Evolutionary conservation across 2,888 invertebrate genomes (phyloP).

Genomic region (Caenorhabditis sinica): DNA sequence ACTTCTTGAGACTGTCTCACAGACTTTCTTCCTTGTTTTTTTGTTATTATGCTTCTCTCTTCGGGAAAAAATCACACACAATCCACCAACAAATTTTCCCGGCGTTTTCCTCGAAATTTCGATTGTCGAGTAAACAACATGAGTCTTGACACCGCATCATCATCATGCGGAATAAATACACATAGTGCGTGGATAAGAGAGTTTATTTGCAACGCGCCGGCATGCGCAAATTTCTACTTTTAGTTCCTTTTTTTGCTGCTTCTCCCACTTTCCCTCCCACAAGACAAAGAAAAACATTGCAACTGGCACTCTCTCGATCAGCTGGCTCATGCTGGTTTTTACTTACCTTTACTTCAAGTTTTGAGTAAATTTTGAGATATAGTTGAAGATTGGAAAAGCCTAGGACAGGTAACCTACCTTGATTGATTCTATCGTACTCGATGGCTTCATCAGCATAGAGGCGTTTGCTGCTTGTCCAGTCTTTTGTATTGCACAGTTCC

Average conservation of each 20-base stretch:
- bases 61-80: not conserved
- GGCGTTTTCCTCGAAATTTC: slow-evolving; percentile 44
- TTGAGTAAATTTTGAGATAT: slow-evolving; percentile 11
- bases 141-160: slow-evolving; percentile 63
- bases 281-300: slow-evolving; percentile 64
- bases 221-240: slow-evolving; percentile 62
- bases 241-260: slow-evolving; percentile 45
- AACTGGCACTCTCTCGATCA: slow-evolving; percentile 54
- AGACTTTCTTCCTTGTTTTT: slow-evolving; percentile 12
- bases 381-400: not conserved
- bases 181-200: slow-evolving; percentile 41
- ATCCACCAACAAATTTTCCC: slow-evolving; percentile 6
- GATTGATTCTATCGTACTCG: slow-evolving; percentile 73
- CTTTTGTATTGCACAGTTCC: slow-evolving; percentile 76
- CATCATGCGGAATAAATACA: slow-evolving; percentile 66
- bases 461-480: slow-evolving; percentile 75
- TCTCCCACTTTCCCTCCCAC: slow-evolving; percentile 37
- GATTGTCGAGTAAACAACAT: slow-evolving; percentile 65
- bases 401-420: slow-evolving; percentile 41
- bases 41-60: slow-evolving; percentile 3
- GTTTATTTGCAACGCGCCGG: slow-evolving; percentile 58
- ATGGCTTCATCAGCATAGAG: slow-evolving; percentile 75
- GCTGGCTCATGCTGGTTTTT: slow-evolving; percentile 51
- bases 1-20: not conserved
- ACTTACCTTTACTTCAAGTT: slow-evolving; percentile 36